Evolutionary conservation across 35 echinoderm and acorn worm genomes (phyloP), one percentile per base, ranked within the genome.

Genomic region (Patiria miniata): DNA sequence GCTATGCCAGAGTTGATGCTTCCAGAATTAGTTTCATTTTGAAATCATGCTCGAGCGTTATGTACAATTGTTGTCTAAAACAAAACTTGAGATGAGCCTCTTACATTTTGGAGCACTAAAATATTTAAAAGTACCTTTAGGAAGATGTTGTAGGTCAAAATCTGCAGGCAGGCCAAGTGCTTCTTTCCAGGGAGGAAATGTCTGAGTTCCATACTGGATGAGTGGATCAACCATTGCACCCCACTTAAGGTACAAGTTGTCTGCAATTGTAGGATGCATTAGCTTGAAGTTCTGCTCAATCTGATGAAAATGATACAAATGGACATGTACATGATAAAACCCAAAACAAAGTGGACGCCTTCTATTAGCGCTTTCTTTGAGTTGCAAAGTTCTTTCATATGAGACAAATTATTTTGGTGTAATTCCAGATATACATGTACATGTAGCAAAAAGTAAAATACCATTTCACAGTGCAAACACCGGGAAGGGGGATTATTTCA

Each of bases 221-320:
- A 78, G 29, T 12, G 76, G 76, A 12, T 78, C 76, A 78, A 78
- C 76, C 76, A 78, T 78, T 18, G 76, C 76, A 78, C 36, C 38
- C 76, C 76, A 78, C 1, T 29, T 12, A 33, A 15, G 16, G 38
- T 78, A 29, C 76, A 78, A 1, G 18, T 39, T 33, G 15, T 78
- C 76, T 26, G 76, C 76, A 78, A 32, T 16, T 78, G 29, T 39
- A 29, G 76, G 76, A 78, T 78, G 36, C 38, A 16, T 15, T 17
- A 39, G 36, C 38, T 12, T 12, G 36, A 19, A 78, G 76, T 78
- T 32, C 76, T 78, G 76, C 17, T 78, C 76, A 78, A 78, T 78
- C 76, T 78, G 36, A 58, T n/a, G n/a, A n/a, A n/a, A n/a, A n/a
- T n/a, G n/a, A n/a, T n/a, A n/a, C n/a, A n/a, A n/a, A n/a, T n/a